Conservation (phyloP, 2,888 invertebrate genomes). For the Margaritifera margaritifera region DNA sequence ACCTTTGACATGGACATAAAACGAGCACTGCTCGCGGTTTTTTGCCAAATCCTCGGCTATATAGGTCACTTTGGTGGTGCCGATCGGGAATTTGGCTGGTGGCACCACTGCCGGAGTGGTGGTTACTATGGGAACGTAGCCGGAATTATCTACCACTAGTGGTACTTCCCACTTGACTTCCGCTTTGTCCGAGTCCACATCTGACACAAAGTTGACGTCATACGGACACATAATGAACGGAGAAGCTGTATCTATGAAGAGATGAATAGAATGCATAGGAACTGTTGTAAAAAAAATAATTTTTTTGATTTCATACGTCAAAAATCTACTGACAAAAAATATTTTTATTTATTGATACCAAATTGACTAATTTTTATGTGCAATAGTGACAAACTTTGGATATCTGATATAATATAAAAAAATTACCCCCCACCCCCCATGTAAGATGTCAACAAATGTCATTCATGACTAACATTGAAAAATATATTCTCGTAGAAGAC, state of each 20-base stretch:
- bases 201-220: slow-evolving; percentile 74
- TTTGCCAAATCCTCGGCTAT: slow-evolving; percentile 78
- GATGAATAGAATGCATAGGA: neutral
- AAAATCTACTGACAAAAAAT: too few relatives aligned
- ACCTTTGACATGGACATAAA: slow-evolving; percentile 76
- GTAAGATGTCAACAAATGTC: too few relatives aligned
- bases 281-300: neutral
- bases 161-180: slow-evolving; percentile 76
- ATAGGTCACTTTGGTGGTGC: slow-evolving; percentile 78
- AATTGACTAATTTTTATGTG: too few relatives aligned
- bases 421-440: too few relatives aligned
- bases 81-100: slow-evolving; percentile 78
- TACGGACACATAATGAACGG: slow-evolving; percentile 78
- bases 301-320: too few relatives aligned
- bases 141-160: slow-evolving; percentile 78
- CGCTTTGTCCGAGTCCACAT: slow-evolving; percentile 76
- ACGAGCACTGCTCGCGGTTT: slow-evolving; percentile 79
- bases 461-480: too few relatives aligned
- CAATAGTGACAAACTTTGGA: too few relatives aligned
- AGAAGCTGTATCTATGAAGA: slow-evolving; percentile 76
- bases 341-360: too few relatives aligned
- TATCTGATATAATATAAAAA: too few relatives aligned
- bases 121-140: slow-evolving; percentile 76
- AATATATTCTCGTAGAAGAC: too few relatives aligned
- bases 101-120: slow-evolving; percentile 78